Evolutionary conservation across 2,888 invertebrate genomes (phyloP).

Genomic region (Mimumesa dahlbomi): DNA sequence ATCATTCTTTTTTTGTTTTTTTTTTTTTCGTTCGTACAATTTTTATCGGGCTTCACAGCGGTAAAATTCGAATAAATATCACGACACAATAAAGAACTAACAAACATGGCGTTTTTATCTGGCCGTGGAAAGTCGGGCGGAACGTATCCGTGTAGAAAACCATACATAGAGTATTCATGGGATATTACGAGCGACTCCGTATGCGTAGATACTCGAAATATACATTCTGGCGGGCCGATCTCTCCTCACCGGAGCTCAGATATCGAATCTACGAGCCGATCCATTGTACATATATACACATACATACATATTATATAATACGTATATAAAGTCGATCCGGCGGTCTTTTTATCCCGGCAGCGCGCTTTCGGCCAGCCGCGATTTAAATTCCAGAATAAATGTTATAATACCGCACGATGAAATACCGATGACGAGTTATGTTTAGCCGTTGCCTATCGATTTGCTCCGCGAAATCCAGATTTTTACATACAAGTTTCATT

Average conservation of each 20-base stretch:
- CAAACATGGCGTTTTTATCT: background rate
- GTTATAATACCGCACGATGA: slow-evolving; percentile 22
- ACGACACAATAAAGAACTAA: too few species aligned
- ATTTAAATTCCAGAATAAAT: slow-evolving; percentile 44
- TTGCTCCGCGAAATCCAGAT: background rate
- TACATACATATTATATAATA: too few species aligned
- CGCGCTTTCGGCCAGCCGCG: slow-evolving; percentile 9
- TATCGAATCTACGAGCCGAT: slow-evolving; percentile 2
- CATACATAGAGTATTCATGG: background rate
- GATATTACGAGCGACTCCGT: slow-evolving; percentile 7
- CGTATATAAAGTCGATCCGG: background rate
- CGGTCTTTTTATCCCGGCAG: background rate
- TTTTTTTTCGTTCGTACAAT: too few species aligned
- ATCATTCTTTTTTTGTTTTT: too few species aligned
- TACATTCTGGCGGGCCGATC: background rate
- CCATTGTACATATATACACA: background rate
- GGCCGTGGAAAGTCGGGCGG: background rate
- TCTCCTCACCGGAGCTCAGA: background rate
- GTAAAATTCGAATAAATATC: too few species aligned
- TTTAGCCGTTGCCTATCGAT: slow-evolving; percentile 10
- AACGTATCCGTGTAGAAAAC: background rate
- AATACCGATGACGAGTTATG: slow-evolving; percentile 35
- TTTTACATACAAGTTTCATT: background rate
- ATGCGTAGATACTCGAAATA: slow-evolving; percentile 3
- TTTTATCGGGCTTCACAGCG: too few species aligned